A percentile compares a stretch with the other conserved stretches of the same genome.
Evolutionary conservation across 2,797 vertebrate genomes (phyloP).

Genomic region (Schizopygopsis malacanthus): DNA sequence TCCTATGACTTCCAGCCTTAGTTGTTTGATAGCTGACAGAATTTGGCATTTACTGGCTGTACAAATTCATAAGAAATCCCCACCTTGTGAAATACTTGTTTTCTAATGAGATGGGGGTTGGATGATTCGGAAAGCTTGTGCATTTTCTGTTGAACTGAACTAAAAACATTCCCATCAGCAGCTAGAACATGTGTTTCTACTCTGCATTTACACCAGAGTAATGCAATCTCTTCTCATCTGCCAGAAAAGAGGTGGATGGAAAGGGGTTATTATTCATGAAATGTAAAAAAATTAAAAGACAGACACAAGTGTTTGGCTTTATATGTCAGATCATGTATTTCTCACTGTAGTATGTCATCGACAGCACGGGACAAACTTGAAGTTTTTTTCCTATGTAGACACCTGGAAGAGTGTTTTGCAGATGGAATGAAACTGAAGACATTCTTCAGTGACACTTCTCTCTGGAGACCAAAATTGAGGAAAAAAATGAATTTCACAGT

Average conservation of each 20-base stretch:
- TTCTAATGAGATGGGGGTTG: constrained; percentile 22
- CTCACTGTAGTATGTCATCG: neutral
- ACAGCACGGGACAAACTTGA: neutral
- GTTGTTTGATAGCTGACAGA: neutral
- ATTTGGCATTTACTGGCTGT: neutral
- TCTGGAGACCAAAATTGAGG: constrained; percentile 18
- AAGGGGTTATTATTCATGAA: constrained; percentile 38
- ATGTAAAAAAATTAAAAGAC: neutral
- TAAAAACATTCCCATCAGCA: constrained; percentile 17
- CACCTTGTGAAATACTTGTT: neutral
- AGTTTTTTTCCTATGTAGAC: neutral
- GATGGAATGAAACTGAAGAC: constrained; percentile 7
- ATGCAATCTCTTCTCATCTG: constrained; percentile 32
- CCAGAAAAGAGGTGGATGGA: constrained; percentile 30
- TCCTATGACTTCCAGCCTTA: too few relatives aligned
- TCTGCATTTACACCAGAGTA: constrained; percentile 30
- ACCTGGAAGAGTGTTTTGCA: constrained; percentile 20
- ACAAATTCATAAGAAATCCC: neutral
- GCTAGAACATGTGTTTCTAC: constrained; percentile 49
- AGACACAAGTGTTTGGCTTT: constrained; percentile 11
- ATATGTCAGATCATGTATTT: constrained; percentile 32
- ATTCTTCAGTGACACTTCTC: constrained; percentile 24
- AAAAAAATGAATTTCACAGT: constrained; percentile 8
- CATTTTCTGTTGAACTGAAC: constrained; percentile 30
- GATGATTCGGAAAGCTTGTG: neutral